Evolutionary conservation across 2,113 vertebrate species (phyloP).

Genomic region (Campylomormyrus tamandua): DNA sequence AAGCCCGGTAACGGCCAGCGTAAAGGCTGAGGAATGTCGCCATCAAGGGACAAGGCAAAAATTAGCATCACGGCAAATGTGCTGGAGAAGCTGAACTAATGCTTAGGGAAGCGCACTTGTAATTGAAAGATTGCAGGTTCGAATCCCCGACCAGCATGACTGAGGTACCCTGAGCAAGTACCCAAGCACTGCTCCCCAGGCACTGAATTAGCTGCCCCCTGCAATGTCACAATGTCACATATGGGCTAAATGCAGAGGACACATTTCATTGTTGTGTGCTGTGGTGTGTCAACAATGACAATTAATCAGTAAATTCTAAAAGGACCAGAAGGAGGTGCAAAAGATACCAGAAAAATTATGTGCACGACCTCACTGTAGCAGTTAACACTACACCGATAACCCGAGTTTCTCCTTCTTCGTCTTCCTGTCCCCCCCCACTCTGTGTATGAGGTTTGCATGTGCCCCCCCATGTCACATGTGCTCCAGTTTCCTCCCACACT

Average conservation of each 20-base stretch:
- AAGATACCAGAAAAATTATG: not conserved
- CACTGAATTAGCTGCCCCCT: too few species aligned
- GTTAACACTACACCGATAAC: not conserved
- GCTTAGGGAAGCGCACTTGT: not conserved
- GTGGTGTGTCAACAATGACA: too few species aligned
- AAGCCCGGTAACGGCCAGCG: not conserved
- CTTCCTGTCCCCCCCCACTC: not conserved
- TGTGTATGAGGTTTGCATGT: not conserved
- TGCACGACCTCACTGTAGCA: not conserved
- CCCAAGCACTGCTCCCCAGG: too few species aligned
- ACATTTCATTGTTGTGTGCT: too few species aligned
- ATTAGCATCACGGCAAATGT: not conserved
- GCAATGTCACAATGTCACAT: too few species aligned
- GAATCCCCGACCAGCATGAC: too few species aligned
- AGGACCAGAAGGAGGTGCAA: not conserved
- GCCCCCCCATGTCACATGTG: not conserved
- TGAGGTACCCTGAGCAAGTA: too few species aligned
- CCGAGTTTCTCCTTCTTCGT: not conserved
- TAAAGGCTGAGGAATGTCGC: not conserved
- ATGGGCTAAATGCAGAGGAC: too few species aligned
- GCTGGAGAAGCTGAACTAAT: not conserved
- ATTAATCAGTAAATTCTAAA: not conserved
- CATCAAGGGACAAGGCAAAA: not conserved
- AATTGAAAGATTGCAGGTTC: too few species aligned
- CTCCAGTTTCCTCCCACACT: not conserved